Conservation (phyloP, 2,113 vertebrate species). For the Neotoma lepida region DNA sequence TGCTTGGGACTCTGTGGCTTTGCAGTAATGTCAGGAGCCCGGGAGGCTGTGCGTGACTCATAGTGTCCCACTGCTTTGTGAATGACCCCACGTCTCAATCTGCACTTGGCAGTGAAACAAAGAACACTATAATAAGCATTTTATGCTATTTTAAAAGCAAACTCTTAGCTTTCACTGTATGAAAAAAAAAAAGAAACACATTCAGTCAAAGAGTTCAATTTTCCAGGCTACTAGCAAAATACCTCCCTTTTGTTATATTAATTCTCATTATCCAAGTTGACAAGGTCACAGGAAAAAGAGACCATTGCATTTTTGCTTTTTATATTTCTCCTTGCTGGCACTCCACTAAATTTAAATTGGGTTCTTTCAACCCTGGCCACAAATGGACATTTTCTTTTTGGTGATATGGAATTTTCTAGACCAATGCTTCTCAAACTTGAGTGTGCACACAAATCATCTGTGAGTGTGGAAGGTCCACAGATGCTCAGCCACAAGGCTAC, state of each 20-base stretch:
- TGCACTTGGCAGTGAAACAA: conserved; percentile 84
- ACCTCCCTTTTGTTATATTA: conserved; percentile 65
- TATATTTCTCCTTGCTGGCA: conserved; percentile 20
- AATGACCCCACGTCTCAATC: conserved; percentile 83
- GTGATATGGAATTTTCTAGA: conserved; percentile 31
- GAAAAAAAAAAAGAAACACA: conserved; percentile 56
- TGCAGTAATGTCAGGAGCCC: conserved; percentile 79
- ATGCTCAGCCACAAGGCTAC: background rate
- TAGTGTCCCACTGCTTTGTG: conserved; percentile 81
- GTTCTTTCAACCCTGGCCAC: conserved; percentile 64
- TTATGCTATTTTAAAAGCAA: conserved; percentile 81
- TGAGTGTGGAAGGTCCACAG: background rate
- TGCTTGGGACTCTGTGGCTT: conserved; percentile 57
- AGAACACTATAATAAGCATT: conserved; percentile 81
- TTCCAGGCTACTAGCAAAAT: conserved; percentile 80
- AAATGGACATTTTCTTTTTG: conserved; percentile 1
- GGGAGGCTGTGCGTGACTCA: conserved; percentile 83
- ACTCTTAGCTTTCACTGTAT: conserved; percentile 79
- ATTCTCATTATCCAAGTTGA: conserved; percentile 69
- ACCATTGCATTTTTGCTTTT: conserved; percentile 26
- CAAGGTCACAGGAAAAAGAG: conserved; percentile 71
- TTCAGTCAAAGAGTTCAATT: conserved; percentile 74
- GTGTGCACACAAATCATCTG: background rate
- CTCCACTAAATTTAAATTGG: conserved; percentile 33
- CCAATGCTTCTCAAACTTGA: background rate